Evolutionary conservation across 2,113 vertebrate genomes (phyloP).

Genomic region (Urocitellus parryii): DNA sequence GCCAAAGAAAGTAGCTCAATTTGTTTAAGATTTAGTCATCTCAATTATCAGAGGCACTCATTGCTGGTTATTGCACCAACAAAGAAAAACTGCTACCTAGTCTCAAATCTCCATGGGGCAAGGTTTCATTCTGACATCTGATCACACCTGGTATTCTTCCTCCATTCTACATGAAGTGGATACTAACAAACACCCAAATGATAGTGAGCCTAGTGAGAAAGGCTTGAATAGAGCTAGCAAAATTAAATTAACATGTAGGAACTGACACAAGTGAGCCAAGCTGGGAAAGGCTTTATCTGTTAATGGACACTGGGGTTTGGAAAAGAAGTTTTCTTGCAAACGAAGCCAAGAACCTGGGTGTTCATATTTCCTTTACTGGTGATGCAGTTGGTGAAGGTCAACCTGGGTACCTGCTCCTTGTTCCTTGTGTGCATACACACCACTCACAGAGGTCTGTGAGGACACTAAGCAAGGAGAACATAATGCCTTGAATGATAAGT

Average conservation of each 20-base stretch:
- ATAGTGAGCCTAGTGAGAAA: neutral
- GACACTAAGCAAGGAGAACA: neutral
- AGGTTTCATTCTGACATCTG: neutral
- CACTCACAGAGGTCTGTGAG: neutral
- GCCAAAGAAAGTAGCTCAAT: neutral
- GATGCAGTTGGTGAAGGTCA: neutral
- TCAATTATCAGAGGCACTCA: neutral
- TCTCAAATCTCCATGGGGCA: neutral
- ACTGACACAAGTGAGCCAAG: neutral
- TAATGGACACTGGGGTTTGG: neutral
- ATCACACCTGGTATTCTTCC: neutral
- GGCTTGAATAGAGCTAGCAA: neutral
- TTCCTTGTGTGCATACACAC: neutral
- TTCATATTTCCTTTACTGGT: neutral
- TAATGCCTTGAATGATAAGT: neutral
- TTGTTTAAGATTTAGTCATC: neutral
- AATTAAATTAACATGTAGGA: neutral
- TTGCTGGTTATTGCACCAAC: neutral
- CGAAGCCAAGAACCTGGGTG: neutral
- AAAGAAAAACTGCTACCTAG: neutral
- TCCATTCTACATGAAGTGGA: neutral
- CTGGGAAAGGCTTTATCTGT: neutral
- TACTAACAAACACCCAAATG: neutral
- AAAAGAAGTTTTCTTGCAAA: neutral
- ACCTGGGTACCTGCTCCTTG: neutral